Conservation (phyloP, 53 echinoderm and acorn worm genomes). For the Echinarachnius parma region DNA sequence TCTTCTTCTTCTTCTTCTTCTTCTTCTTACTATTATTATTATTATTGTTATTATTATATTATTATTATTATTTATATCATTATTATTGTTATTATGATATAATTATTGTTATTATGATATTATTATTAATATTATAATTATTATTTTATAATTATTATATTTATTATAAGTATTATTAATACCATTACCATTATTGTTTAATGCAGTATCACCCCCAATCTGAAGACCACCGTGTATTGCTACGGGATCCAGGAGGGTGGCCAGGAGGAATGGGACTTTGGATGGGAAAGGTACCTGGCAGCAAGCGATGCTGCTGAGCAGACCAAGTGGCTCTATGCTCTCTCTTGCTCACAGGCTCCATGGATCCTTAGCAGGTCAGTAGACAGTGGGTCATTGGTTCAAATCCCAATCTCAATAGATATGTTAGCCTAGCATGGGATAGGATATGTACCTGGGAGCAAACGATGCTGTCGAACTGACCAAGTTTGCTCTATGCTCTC, state of each 20-base stretch:
- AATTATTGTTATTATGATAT: no score
- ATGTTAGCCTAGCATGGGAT: no score
- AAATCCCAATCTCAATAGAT: no score
- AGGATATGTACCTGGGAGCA: slow-evolving; percentile 40
- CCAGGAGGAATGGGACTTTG: slow-evolving; percentile 70
- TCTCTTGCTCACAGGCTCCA: slow-evolving; percentile 59
- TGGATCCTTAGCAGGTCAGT: slow-evolving; percentile 67
- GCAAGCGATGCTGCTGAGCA: slow-evolving; percentile 57
- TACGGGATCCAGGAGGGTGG: slow-evolving; percentile 70
- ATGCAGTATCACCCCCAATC: slow-evolving; percentile 65
- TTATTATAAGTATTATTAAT: no score
- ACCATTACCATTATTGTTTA: no score
- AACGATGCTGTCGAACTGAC: slow-evolving; percentile 56
- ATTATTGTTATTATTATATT: no score
- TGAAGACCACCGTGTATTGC: slow-evolving; percentile 66
- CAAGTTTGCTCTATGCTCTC: slow-evolving; percentile 59
- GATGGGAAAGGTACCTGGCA: slow-evolving; percentile 45
- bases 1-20: no score
- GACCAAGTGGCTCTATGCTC: slow-evolving; percentile 55
- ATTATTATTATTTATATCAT: no score
- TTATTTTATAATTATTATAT: no score
- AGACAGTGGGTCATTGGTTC: neutral
- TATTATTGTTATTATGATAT: no score
- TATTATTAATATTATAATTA: no score
- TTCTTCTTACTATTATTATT: no score